phyloP scores from a whole-genome alignment of 2,797 vertebrate genomes.

The Salarias fasciatus region DNA sequence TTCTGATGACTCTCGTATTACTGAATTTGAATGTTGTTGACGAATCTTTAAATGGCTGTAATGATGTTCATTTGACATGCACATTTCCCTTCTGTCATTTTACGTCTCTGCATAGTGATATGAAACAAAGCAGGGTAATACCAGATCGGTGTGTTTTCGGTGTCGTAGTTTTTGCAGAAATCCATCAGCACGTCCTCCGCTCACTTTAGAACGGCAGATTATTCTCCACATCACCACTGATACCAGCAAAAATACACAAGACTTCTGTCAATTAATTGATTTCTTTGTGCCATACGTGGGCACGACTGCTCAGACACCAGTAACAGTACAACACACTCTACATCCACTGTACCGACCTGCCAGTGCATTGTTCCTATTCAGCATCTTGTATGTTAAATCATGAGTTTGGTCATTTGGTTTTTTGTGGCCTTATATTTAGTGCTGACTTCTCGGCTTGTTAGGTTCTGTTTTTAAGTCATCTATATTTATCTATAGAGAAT shows the following conservation, averaged over 20 bases:
- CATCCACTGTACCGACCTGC: conserved; percentile 14
- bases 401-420: conserved; percentile 68
- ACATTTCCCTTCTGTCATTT: conserved; percentile 26
- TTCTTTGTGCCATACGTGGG: conserved; percentile 34
- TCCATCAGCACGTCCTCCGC: no score
- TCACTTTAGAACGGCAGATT: no score
- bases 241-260: no score
- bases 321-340: conserved; percentile 26
- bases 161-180: no score
- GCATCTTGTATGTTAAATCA: conserved; percentile 34
- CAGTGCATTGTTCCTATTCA: conserved; percentile 40
- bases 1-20: conserved; percentile 33
- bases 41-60: conserved; percentile 58
- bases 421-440: conserved; percentile 80
- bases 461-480: conserved; percentile 34
- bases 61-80: conserved; percentile 45
- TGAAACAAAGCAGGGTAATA: conserved; percentile 3
- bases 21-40: conserved; percentile 74
- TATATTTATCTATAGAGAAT: conserved; percentile 53
- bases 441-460: conserved; percentile 28
- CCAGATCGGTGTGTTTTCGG: conserved; percentile 48
- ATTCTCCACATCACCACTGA: no score
- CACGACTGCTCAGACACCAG: conserved; percentile 32
- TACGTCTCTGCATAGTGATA: no score
- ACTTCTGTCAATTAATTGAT: no score